These are phyloP conservation scores for Steinernema scapterisci DNA, from an alignment of 2,888 invertebrate genomes.

Conservation along the genomic window DNA sequence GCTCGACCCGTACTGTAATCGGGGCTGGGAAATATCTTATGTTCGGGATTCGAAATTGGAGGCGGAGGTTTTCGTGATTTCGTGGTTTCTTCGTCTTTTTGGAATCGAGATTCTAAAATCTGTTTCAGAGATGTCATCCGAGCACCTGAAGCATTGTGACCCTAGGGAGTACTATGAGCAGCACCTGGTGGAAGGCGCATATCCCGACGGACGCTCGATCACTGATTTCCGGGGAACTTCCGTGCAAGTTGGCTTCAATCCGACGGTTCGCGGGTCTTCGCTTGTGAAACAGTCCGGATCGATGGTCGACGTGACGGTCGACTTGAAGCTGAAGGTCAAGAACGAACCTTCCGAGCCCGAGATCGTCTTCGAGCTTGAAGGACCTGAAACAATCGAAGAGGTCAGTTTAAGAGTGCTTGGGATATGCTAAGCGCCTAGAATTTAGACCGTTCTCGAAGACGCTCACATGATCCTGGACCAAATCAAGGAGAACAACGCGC, in stretches of 20 bases:
- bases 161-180: not conserved
- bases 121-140: constrained; percentile 2
- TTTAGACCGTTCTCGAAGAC: not conserved
- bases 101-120: not conserved
- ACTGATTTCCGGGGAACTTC: constrained; percentile 13
- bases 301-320: constrained; percentile 7
- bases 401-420: not conserved
- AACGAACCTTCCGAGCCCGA: not conserved
- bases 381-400: not conserved
- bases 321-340: constrained; percentile 4
- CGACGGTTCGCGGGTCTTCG: not conserved
- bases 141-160: constrained; percentile 1
- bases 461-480: constrained; percentile 21
- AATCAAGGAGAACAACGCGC: not conserved
- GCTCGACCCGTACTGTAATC: not conserved
- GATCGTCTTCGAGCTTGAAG: not conserved
- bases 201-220: constrained; percentile 12
- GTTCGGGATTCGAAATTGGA: not conserved
- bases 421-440: not conserved
- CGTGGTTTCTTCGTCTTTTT: not conserved
- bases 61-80: not conserved
- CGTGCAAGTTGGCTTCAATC: constrained; percentile 7
- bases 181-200: not conserved
- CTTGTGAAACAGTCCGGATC: constrained; percentile 9
- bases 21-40: not conserved